These are phyloP conservation scores for Parnassius smintheus DNA, from an alignment of 2,888 invertebrate species.

Conservation along the genomic window DNA sequence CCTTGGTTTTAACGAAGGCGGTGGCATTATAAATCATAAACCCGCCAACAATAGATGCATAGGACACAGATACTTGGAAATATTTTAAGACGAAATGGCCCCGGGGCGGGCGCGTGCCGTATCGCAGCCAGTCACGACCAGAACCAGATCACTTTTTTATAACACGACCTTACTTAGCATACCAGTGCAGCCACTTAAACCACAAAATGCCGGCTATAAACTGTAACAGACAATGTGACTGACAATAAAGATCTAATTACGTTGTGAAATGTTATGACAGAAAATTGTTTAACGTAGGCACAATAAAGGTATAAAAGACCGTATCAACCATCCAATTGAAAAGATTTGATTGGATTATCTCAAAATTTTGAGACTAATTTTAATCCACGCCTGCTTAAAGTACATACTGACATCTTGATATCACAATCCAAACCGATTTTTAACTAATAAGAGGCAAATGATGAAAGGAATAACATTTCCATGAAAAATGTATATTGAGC, in stretches of 20 bases:
- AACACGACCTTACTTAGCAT: conserved; percentile 53
- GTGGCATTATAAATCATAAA: conserved; percentile 66
- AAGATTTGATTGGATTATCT: too few relatives aligned
- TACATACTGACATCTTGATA: conserved; percentile 36
- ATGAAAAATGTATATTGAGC: conserved; percentile 46
- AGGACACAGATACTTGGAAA: conserved; percentile 57
- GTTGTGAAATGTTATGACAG: not conserved
- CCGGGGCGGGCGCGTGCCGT: conserved; percentile 63
- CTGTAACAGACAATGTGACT: conserved; percentile 12
- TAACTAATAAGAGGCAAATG: not conserved
- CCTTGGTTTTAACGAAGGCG: conserved; percentile 62
- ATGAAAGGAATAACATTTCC: conserved; percentile 46
- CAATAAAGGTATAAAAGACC: conserved; percentile 5
- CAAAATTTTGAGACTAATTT: too few relatives aligned
- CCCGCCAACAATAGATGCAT: conserved; percentile 17
- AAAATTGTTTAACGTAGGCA: not conserved
- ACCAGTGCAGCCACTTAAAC: conserved; percentile 24
- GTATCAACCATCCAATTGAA: conserved; percentile 33
- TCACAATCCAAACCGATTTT: conserved; percentile 47
- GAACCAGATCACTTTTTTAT: conserved; percentile 63
- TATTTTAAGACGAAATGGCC: conserved; percentile 58
- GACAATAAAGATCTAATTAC: conserved; percentile 1
- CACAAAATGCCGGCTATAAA: conserved; percentile 15
- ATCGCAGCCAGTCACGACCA: conserved; percentile 64
- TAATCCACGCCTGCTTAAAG: not conserved